A percentile compares a stretch with the other conserved stretches of the same genome.
These are phyloP conservation scores for Pantherophis alleghaniensis DNA, from an alignment of 2,797 vertebrate genomes.

Conservation along the genomic window DNA sequence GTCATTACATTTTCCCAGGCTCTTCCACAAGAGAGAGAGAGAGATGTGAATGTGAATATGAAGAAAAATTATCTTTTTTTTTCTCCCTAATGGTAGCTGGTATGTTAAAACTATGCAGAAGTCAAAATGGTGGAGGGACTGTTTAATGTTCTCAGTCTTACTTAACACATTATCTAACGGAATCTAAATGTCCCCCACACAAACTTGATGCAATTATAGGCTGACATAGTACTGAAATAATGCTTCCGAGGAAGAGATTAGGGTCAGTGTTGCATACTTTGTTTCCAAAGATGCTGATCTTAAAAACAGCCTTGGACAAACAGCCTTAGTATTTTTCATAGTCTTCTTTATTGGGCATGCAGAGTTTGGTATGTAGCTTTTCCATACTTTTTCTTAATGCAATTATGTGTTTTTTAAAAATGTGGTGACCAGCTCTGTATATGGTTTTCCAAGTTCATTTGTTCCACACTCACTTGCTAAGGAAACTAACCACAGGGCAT, in stretches of 20 bases:
- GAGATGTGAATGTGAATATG: conserved; percentile 37
- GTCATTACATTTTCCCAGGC: conserved; percentile 69
- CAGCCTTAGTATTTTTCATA: not conserved
- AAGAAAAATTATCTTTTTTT: conserved; percentile 39
- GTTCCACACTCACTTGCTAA: not conserved
- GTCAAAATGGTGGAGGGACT: conserved; percentile 25
- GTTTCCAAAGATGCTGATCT: not conserved
- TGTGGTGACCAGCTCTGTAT: not conserved
- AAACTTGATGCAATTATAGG: not conserved
- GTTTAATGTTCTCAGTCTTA: conserved; percentile 9
- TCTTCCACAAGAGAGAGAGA: conserved; percentile 44
- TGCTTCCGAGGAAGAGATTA: not conserved
- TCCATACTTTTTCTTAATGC: not conserved
- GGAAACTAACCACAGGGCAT: too few relatives aligned
- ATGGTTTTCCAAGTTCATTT: not conserved
- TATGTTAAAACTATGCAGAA: conserved; percentile 36
- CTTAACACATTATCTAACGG: conserved; percentile 35
- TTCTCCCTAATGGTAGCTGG: conserved; percentile 18
- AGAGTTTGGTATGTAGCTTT: not conserved
- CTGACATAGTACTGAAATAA: not conserved
- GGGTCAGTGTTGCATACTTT: not conserved
- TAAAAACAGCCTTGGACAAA: not conserved
- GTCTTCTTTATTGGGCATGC: not conserved
- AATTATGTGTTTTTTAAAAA: not conserved
- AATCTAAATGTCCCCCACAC: conserved; percentile 20